A percentile compares a stretch with the other conserved stretches of the same genome.
Evolutionary conservation across 2,797 vertebrate genomes (phyloP).

Genomic region (Dicrostonyx torquatus): DNA sequence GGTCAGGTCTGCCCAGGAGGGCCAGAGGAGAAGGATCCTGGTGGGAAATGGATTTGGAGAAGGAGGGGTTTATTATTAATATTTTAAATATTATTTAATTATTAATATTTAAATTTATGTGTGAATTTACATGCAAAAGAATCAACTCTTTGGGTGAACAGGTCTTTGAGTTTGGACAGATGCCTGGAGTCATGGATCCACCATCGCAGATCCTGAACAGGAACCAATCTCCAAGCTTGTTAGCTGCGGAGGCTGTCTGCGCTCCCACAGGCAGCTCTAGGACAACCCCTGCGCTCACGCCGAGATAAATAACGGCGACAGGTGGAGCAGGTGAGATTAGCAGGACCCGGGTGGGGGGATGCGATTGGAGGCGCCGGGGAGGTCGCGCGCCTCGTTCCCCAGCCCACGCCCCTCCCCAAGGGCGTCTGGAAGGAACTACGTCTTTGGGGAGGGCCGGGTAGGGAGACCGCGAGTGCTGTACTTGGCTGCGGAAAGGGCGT

Average conservation of each 20-base stretch:
- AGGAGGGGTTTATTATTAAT: background rate
- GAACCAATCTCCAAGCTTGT: background rate
- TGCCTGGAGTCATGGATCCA: background rate
- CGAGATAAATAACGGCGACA: constrained; percentile 72
- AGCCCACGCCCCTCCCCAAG: constrained; percentile 25
- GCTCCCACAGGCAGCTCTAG: constrained; percentile 10
- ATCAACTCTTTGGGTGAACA: background rate
- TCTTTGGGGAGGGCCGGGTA: background rate
- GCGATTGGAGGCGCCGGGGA: background rate
- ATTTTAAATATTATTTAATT: no score
- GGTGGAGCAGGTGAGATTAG: constrained; percentile 75
- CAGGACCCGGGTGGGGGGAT: background rate
- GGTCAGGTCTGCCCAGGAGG: background rate
- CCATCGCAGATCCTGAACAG: background rate
- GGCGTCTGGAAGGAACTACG: constrained; percentile 13
- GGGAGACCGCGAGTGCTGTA: constrained; percentile 14
- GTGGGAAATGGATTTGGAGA: background rate
- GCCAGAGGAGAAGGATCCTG: background rate
- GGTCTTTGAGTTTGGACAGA: constrained; percentile 63
- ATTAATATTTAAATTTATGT: background rate
- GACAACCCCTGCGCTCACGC: background rate
- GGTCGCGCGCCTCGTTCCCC: background rate
- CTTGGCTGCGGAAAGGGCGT: background rate
- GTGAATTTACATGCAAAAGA: constrained; percentile 30
- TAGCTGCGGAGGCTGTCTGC: constrained; percentile 1